Evolutionary conservation across 2,113 vertebrate species (phyloP), one percentile per base, ranked within the genome.

Genomic region (Sapayoa aenigma): DNA sequence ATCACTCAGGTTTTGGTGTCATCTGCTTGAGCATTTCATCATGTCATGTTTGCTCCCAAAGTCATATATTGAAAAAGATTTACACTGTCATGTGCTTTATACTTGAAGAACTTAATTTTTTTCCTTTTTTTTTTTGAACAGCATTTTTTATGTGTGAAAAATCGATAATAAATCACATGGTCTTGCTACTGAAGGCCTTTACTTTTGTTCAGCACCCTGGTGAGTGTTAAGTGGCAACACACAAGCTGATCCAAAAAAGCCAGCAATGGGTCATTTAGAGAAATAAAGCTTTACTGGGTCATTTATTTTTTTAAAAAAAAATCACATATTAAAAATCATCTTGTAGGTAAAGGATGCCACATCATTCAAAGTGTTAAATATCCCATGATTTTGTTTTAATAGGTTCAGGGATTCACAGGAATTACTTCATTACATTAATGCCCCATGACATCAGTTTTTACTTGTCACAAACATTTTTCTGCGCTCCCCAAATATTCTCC

Each of bases 401-500:
- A 75, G 72, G n/a, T 86, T 87, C 62, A 75, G 86, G 59, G 73
- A 92, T 89, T 55, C 88, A 60, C 80, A 31, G 5, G 1, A 83
- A 65, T 92, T 81, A 92, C 24, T 62, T 72, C 62, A 22, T 93
- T 89, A 89, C 9, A 12, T 53, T 93, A 87, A 93, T 37, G 20
- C 21, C 2, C 0, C 31, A 16, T 0, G 6, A 78, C 86, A 73
- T 46, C 77, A 52, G 77, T 53, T 92, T 84, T 93, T 42, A 46
- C 66, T 69, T 97, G 88, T 93, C 88, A 6, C 49, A 94, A 96
- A 87, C 41, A 58, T 89, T 95, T 95, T 87, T 39, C 89, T 41
- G 9, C 0, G 0, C 41, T 81, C 72, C 76, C 73, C 33, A 94
- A 93, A 73, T 69, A 88, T 92, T 92, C 80, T 74, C 39, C 72